Evolutionary conservation across 2,113 vertebrate genomes (phyloP), one percentile per base, ranked within the genome.

Genomic region (Neotragus moschatus): DNA sequence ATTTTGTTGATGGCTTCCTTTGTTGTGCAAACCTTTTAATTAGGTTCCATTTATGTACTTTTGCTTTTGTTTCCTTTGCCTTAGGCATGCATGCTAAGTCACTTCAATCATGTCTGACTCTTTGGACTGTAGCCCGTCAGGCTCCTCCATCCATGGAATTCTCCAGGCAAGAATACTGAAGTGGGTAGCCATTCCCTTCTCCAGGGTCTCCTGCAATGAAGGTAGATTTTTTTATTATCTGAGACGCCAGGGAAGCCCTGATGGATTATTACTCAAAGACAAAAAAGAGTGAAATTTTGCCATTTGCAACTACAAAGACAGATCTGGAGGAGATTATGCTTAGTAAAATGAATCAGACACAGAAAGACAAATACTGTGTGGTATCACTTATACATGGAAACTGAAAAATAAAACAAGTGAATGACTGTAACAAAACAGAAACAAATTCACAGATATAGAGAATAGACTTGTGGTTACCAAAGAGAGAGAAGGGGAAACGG

Each of bases 241-340:
- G 10, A 39, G 36, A 73, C 0, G 0, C 5, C 66, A 3, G 5
- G 66, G 21, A 39, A 73, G 5, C 66, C 17, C 10, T 1, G 2
- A 13, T 73, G 36, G 66, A 73, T 39, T 39, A 39, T 73, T 70
- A 70, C n/a, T 81, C 30, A 21, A n/a, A 33, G 26, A 51, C n/a
- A n/a, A 51, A 80, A 51, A n/a, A 12, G 15, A 51, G 47, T 80
- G 77, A 51, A 51, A 80, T 21, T 51, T 51, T 51, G 30, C 47
- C 47, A 51, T 80, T 51, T 80, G 77, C 47, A 80, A 80, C 26
- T 17, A 6, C 28, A 79, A 79, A 30, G 45, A 49, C 19, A 49
- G 47, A 80, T 33, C 47, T 80, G 47, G 17, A 80, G 10, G 77
- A 30, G 51, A 23, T 80, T 12, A 51, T 80, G 30, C 47, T 80